phyloP scores from a whole-genome alignment of 1,140 invertebrate species.

The Trichonephila clavipes region DNA sequence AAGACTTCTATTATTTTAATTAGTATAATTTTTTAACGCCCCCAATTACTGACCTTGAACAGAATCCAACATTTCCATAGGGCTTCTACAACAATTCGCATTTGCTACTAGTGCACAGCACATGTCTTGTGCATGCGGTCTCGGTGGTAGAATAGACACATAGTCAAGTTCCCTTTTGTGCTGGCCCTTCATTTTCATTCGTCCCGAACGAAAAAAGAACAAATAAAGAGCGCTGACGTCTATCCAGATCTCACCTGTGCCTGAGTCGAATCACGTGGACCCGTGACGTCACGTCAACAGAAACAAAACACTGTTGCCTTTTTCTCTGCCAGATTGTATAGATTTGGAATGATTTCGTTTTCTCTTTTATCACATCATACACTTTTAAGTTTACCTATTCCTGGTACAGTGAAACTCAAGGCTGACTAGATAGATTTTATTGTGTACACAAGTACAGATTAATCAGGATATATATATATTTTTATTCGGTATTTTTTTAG shows the following conservation, averaged over 20 bases:
- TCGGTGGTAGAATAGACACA: conserved; percentile 36
- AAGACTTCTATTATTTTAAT: neutral
- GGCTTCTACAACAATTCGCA: conserved; percentile 52
- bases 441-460: too few relatives aligned
- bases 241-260: conserved; percentile 55
- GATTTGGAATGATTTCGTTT: neutral
- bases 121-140: conserved; percentile 25
- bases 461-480: neutral
- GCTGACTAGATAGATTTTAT: neutral
- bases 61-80: conserved; percentile 64
- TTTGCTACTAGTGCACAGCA: conserved; percentile 20
- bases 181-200: conserved; percentile 49
- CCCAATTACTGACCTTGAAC: conserved; percentile 42
- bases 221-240: conserved; percentile 51
- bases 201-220: conserved; percentile 3
- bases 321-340: neutral
- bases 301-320: neutral
- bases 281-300: conserved; percentile 19
- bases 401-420: neutral
- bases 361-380: neutral
- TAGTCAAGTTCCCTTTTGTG: conserved; percentile 25
- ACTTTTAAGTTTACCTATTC: neutral
- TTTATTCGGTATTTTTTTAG: neutral
- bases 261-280: conserved; percentile 1
- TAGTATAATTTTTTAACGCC: too few relatives aligned